A percentile compares a stretch with the other conserved stretches of the same genome.
These are phyloP conservation scores for Palythoa caribaeorum DNA, from an alignment of 92 coral and sea anemone genomes.

Conservation along the genomic window DNA sequence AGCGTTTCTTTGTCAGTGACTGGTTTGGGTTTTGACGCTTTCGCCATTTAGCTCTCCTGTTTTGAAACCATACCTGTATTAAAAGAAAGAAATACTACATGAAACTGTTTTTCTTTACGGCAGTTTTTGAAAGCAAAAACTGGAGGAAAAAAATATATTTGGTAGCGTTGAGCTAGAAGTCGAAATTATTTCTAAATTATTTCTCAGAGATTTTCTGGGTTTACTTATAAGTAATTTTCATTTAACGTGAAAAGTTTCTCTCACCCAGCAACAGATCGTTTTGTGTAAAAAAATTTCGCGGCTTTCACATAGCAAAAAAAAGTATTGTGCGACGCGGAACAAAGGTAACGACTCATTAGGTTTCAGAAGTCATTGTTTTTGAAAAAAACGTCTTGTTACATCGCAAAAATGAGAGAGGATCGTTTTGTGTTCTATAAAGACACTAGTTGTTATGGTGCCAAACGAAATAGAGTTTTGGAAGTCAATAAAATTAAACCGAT, in stretches of 20 bases:
- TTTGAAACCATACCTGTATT: constrained; percentile 96
- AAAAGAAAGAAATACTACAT: not conserved
- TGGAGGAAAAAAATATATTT: too few relatives aligned
- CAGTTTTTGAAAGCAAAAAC: not conserved
- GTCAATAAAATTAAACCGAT: not conserved
- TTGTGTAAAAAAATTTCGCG: too few relatives aligned
- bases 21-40: constrained; percentile 95
- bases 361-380: not conserved
- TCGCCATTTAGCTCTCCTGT: constrained; percentile 99
- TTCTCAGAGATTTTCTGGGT: not conserved
- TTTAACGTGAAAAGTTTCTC: too few relatives aligned
- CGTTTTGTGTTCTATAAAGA: not conserved
- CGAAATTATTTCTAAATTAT: not conserved
- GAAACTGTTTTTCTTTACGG: not conserved
- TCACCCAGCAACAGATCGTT: not conserved
- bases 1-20: constrained; percentile 82
- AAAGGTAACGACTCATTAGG: not conserved
- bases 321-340: too few relatives aligned
- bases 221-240: too few relatives aligned
- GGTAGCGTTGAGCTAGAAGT: not conserved
- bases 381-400: not conserved
- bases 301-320: too few relatives aligned
- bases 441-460: not conserved
- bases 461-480: not conserved
- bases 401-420: not conserved